Percentiles rank a stretch among this genome's conserved stretches.
Evolutionary conservation across 2,888 invertebrate genomes (phyloP).

Genomic region (Hyles lineata): DNA sequence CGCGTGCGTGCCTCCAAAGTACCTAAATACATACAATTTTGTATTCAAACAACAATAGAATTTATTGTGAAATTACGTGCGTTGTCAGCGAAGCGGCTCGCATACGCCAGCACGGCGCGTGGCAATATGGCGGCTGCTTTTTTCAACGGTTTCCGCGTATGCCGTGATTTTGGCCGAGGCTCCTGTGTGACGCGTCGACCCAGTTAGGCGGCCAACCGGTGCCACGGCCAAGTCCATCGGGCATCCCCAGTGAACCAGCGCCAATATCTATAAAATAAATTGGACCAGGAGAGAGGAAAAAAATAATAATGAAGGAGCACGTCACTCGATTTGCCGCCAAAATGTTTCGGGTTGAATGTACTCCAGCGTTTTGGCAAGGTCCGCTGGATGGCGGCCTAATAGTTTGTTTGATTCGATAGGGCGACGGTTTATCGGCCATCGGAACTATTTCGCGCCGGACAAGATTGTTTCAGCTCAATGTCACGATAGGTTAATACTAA

Average conservation of each 20-base stretch:
- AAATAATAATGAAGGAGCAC: slow-evolving; percentile 80
- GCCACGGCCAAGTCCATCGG: slow-evolving; percentile 83
- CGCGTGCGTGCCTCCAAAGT: slow-evolving; percentile 68
- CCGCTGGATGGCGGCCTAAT: slow-evolving; percentile 78
- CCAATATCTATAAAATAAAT: slow-evolving; percentile 86
- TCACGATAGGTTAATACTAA: slow-evolving; percentile 8
- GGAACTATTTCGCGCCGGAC: slow-evolving; percentile 25
- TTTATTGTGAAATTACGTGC: slow-evolving; percentile 82
- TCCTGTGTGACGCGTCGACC: slow-evolving; percentile 81
- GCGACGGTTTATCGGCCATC: slow-evolving; percentile 19
- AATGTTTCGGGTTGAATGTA: slow-evolving; percentile 77
- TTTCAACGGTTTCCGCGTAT: slow-evolving; percentile 78
- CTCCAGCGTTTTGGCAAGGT: slow-evolving; percentile 81
- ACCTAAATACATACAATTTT: slow-evolving; percentile 79
- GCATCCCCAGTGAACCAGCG: slow-evolving; percentile 82
- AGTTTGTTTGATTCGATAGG: slow-evolving; percentile 73
- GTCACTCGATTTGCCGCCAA: slow-evolving; percentile 80
- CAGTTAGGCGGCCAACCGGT: slow-evolving; percentile 82
- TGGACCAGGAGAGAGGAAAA: slow-evolving; percentile 76
- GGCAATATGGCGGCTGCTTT: slow-evolving; percentile 74
- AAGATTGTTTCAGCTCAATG: slow-evolving; percentile 12
- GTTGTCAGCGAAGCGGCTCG: slow-evolving; percentile 63
- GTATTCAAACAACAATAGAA: slow-evolving; percentile 77
- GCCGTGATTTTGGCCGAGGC: slow-evolving; percentile 81
- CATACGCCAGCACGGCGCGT: slow-evolving; percentile 64